phyloP scores from a whole-genome alignment of 2,113 vertebrate genomes.

The Rhinolophus sinicus region DNA sequence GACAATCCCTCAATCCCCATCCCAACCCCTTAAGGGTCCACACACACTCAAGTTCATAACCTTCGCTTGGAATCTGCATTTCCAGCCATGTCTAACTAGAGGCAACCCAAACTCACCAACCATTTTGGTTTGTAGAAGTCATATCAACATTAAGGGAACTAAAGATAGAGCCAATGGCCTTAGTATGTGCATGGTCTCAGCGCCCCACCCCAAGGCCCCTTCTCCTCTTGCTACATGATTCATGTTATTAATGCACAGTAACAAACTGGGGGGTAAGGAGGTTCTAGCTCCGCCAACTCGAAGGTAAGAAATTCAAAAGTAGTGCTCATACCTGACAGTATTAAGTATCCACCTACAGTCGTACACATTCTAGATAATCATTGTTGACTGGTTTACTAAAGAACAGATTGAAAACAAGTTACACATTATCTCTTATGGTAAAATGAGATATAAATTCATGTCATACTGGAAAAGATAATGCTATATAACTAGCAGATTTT shows the following conservation, averaged over 20 bases:
- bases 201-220: neutral
- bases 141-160: neutral
- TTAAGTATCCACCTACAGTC: neutral
- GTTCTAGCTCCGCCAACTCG: neutral
- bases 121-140: neutral
- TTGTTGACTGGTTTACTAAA: constrained; percentile 1
- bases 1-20: neutral
- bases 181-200: neutral
- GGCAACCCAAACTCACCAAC: neutral
- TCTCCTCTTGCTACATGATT: neutral
- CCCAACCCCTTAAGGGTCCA: neutral
- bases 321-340: neutral
- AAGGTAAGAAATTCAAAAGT: neutral
- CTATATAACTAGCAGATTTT: constrained; percentile 21
- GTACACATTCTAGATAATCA: neutral
- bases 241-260: neutral
- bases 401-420: constrained; percentile 42
- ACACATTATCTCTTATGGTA: neutral
- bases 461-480: constrained; percentile 18
- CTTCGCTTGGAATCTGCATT: neutral
- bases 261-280: neutral
- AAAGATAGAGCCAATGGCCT: neutral
- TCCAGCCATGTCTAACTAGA: neutral
- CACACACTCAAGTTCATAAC: neutral
- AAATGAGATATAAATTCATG: constrained; percentile 29